Base-by-base conservation (phyloP, 2,113 vertebrate genomes). In the Crotophaga sulcirostris region DNA sequence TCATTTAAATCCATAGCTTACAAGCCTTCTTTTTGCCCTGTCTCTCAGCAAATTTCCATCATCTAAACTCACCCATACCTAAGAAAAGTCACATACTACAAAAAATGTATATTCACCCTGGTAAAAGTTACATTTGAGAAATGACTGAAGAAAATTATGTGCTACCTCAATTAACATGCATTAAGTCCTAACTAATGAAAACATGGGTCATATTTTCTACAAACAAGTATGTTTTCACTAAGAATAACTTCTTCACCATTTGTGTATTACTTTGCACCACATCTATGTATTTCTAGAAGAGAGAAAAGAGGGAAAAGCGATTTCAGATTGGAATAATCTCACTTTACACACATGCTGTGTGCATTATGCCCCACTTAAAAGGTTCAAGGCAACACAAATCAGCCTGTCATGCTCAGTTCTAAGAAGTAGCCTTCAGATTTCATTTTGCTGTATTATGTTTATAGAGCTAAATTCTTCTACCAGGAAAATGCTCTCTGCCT, bases 191-290 rank as follows among this genome's bases (percentile, higher is more conserved):
- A 34, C 13, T 93, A 56, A 74, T 47, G 45, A 74, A 93, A 93
- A 87, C 18, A 49, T 2, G 10, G n/a, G 7, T 21, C 34, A 21
- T 66, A 6, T 54, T 80, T 93, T 54, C 70, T 70, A 33, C 13
- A 76, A 82, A 79, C 24, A 45, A 66, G 16, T 9, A 6, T n/a
- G 11, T 60, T 83, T 79, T 81, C 38, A 70, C 33, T 3, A 83
- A 67, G 49, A 73, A 68, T 45, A 64, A 66, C 64, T 85, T 73
- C 20, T 69, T 82, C 17, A 36, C 38, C 6, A 10, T 19, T 76
- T 73, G 11, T 21, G 14, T 24, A 58, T 34, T 51, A 56, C 23
- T 81, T 64, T 0, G 0, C 23, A 58, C 4, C 4, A 1, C 12
- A 56, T 21, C 13, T 58, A 4, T 24, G 4, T 55, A 62, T 63